Evolutionary conservation across 1,140 invertebrate genomes (phyloP).

Genomic region (Aricia agestis): DNA sequence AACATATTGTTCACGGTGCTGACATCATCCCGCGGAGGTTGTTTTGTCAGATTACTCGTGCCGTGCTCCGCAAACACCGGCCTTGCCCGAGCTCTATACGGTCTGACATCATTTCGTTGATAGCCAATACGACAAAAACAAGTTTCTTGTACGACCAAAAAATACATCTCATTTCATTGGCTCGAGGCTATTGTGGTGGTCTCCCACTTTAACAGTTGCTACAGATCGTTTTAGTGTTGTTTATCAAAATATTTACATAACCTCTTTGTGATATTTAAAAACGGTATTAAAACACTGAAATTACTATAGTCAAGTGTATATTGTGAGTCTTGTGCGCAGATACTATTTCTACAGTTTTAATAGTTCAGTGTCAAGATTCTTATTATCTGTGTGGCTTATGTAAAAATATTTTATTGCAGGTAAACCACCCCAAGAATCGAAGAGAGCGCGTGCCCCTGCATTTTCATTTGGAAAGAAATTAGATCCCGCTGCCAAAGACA

Average conservation of each 20-base stretch:
- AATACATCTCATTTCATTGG: conserved; percentile 16
- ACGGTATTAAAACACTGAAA: conserved; percentile 29
- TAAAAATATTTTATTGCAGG: conserved; percentile 67
- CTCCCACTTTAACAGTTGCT: not conserved
- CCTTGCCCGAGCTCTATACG: conserved; percentile 58
- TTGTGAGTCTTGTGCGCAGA: conserved; percentile 21
- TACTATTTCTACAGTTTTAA: too few species aligned
- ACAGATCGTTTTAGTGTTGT: not conserved
- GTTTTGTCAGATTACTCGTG: conserved; percentile 47
- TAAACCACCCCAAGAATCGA: conserved; percentile 84
- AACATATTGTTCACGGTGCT: conserved; percentile 34
- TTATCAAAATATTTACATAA: not conserved
- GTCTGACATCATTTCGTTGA: conserved; percentile 64
- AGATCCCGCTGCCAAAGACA: conserved; percentile 67
- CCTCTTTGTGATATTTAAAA: not conserved
- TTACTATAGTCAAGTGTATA: conserved; percentile 60
- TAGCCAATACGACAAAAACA: conserved; percentile 35
- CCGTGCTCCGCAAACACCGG: conserved; percentile 47
- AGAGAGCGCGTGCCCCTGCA: conserved; percentile 84
- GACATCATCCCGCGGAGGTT: conserved; percentile 61
- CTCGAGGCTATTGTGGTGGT: conserved; percentile 2
- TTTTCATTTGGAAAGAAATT: conserved; percentile 87
- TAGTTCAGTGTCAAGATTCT: too few species aligned
- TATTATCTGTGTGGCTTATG: too few species aligned
- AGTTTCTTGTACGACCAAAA: conserved; percentile 31